Base-by-base conservation (phyloP, 2,797 vertebrate species). In the Melanogrammus aeglefinus region DNA sequence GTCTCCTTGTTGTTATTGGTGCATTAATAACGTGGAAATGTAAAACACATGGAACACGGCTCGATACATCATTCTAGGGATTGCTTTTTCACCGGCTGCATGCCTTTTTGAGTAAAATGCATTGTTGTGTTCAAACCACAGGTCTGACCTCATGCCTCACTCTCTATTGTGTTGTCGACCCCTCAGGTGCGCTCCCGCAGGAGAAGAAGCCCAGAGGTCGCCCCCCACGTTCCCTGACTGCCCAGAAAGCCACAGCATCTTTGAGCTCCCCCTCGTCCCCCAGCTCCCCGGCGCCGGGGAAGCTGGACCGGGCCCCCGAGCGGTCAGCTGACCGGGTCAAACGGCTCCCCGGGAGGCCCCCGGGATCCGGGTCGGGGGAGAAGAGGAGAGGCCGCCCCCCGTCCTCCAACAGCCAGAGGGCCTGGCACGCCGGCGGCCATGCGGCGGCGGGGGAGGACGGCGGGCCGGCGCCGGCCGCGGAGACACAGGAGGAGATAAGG, bases 311-410 rank as follows among this genome's bases (percentile, higher is more conserved):
- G 63, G 92, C 86, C 75, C 83, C 84, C 51, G 90, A 91, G 87
- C 92, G 94, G 82, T 91, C 95, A 75, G 90, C 94, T 85, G 96
- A 97, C 78, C 98, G 96, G 85, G 90, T 95, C 36, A 99, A 97
- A 91, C 95, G 96, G 87, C 94, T 96, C 80, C 97, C 97, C 41
- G 92, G 95, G 0, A 97, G 96, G 90, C 95, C 95, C 35, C 95
- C 94, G 75, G 94, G 94, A 74, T 94, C 92, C 0, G 95, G 96
- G 71, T 94, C 92, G 0, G 95, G 96, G 70, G 97, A 99, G 87
- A 99, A 96, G 89, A 96, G 95, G 86, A 94, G 98, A 90, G 97
- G 97, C 77, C 96, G 98, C 74, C 98, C 98, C 73, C 98, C 97
- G 2, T 90, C 92, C 71, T 93, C 91, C 51, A 87, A 81, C 81